These are phyloP conservation scores for Auanema sp. DNA, from an alignment of 2,888 invertebrate genomes.

Conservation along the genomic window DNA sequence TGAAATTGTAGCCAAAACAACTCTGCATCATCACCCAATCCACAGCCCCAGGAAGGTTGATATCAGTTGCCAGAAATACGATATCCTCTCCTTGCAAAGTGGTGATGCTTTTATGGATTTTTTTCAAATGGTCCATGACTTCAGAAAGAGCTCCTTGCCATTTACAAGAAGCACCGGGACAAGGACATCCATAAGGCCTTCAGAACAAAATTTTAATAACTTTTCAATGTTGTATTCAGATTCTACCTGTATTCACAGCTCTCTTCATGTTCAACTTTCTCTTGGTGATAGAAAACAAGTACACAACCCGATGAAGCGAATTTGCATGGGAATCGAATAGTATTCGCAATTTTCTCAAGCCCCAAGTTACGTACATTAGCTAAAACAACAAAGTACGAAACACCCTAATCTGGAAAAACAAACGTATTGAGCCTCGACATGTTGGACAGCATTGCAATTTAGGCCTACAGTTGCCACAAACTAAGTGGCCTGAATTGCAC, in stretches of 20 bases:
- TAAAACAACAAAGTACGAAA: conserved; percentile 56
- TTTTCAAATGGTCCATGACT: conserved; percentile 97
- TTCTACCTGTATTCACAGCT: conserved; percentile 82
- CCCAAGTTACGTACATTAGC: conserved; percentile 95
- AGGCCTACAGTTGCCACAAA: conserved; percentile 94
- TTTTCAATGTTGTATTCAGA: too few species aligned
- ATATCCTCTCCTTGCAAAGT: conserved; percentile 98
- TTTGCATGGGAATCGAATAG: conserved; percentile 98
- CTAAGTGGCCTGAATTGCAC: conserved; percentile 86
- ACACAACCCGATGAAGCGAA: conserved; percentile 93
- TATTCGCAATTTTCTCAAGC: conserved; percentile 98
- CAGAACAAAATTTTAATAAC: conserved; percentile 9
- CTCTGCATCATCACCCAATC: conserved; percentile 92
- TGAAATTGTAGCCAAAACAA: conserved; percentile 98
- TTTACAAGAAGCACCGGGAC: conserved; percentile 98
- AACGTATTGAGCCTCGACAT: conserved; percentile 86
- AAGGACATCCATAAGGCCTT: conserved; percentile 95
- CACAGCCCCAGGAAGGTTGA: conserved; percentile 85
- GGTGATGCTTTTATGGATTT: conserved; percentile 87
- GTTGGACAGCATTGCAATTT: conserved; percentile 97
- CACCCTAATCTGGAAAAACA: conserved; percentile 26
- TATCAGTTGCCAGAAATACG: conserved; percentile 98
- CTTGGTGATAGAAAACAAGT: conserved; percentile 71
- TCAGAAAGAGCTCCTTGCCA: conserved; percentile 97
- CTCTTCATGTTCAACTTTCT: conserved; percentile 98